Conservation (phyloP, 2,888 invertebrate species). For the Latrodectus elegans region DNA sequence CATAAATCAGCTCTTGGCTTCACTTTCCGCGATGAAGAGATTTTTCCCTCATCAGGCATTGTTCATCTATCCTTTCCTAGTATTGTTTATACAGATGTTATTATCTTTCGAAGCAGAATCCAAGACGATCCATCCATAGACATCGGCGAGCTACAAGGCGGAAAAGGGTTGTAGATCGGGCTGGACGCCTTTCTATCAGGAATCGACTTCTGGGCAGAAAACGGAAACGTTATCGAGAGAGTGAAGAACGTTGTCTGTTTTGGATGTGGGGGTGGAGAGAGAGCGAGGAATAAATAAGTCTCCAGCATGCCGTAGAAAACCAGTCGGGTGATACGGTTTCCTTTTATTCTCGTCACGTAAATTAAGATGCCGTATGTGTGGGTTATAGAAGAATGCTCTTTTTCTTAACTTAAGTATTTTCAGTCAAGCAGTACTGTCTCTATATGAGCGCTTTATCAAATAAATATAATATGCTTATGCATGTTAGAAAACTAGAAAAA, state of each 20-base stretch:
- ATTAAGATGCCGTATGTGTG: no score
- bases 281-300: background rate
- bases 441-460: no score
- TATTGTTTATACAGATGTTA: background rate
- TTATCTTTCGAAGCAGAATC: background rate
- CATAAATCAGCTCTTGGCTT: no score
- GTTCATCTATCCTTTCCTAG: background rate
- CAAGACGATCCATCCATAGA: background rate
- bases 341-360: no score
- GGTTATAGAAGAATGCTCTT: no score
- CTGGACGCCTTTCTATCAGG: background rate
- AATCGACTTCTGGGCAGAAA: background rate
- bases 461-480: no score
- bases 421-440: no score
- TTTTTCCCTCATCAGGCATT: no score
- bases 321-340: background rate
- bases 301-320: background rate
- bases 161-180: background rate
- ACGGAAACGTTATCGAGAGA: background rate
- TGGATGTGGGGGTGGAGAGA: background rate
- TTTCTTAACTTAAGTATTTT: no score
- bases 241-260: conserved; percentile 1
- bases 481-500: no score
- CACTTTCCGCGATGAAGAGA: no score
- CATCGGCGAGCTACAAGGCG: background rate